Evolutionary conservation across 2,888 invertebrate species (phyloP).

Genomic region (Orchesellides sinensis): DNA sequence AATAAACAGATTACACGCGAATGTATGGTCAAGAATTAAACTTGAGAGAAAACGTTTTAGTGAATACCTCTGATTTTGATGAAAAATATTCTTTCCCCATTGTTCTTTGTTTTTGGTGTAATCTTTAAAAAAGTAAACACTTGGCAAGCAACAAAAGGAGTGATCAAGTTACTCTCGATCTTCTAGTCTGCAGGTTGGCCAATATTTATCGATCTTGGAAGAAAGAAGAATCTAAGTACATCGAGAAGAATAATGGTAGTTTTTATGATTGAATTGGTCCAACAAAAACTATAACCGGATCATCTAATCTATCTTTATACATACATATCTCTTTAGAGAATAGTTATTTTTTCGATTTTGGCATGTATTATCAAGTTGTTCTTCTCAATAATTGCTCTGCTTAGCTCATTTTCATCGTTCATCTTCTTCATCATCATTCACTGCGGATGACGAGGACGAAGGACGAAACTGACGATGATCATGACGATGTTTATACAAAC

Average conservation of each 20-base stretch:
- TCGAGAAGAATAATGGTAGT: slow-evolving; percentile 35
- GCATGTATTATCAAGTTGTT: slow-evolving; percentile 47
- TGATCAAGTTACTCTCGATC: not conserved
- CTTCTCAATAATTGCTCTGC: slow-evolving; percentile 54
- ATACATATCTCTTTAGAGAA: slow-evolving; percentile 3
- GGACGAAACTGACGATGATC: slow-evolving; percentile 16
- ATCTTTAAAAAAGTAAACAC: not conserved
- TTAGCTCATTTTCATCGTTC: slow-evolving; percentile 41
- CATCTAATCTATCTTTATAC: slow-evolving; percentile 22
- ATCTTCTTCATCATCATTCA: slow-evolving; percentile 49
- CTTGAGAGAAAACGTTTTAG: too few species aligned
- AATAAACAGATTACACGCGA: too few species aligned
- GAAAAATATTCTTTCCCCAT: too few species aligned
- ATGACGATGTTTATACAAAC: too few species aligned
- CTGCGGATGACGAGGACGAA: not conserved
- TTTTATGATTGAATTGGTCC: slow-evolving; percentile 53
- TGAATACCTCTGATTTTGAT: too few species aligned
- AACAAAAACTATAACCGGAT: slow-evolving; percentile 26
- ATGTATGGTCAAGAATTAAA: too few species aligned
- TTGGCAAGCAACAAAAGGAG: not conserved
- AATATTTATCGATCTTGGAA: slow-evolving; percentile 20
- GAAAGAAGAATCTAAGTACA: not conserved
- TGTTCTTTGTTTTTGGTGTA: too few species aligned
- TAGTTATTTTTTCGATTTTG: slow-evolving; percentile 26
- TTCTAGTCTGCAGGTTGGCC: slow-evolving; percentile 1